Evolutionary conservation across 2,113 vertebrate species (phyloP).

Genomic region (Psophia crepitans): DNA sequence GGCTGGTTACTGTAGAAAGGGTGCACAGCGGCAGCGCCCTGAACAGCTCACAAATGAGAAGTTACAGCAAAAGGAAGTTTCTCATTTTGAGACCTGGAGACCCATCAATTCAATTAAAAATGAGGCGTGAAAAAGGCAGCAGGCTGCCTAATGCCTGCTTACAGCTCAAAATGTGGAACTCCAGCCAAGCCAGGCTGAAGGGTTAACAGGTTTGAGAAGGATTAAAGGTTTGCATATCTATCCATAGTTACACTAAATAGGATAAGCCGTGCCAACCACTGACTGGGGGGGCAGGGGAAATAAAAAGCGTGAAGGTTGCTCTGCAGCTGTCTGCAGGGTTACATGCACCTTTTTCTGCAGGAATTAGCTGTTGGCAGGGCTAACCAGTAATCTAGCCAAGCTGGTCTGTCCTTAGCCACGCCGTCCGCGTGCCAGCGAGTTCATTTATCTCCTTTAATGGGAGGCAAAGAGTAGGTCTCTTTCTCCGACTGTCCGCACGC

Average conservation of each 20-base stretch:
- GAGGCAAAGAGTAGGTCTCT: neutral
- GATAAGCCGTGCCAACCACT: neutral
- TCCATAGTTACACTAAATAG: neutral
- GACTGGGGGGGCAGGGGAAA: neutral
- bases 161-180: neutral
- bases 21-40: neutral
- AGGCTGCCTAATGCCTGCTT: neutral
- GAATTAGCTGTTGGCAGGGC: neutral
- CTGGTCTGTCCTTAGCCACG: neutral
- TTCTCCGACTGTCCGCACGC: rapidly evolving
- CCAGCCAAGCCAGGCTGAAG: neutral
- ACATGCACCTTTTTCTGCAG: neutral
- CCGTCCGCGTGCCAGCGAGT: neutral
- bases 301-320: neutral
- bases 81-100: neutral
- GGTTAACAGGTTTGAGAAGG: neutral
- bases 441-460: neutral
- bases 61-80: neutral
- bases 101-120: neutral
- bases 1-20: neutral
- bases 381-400: neutral
- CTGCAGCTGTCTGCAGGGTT: neutral
- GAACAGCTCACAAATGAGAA: neutral
- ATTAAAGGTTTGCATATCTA: slow-evolving; percentile 19
- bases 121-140: neutral